Base-by-base conservation (phyloP, 1,140 invertebrate genomes). In the Caenorhabditis tropicalis region DNA sequence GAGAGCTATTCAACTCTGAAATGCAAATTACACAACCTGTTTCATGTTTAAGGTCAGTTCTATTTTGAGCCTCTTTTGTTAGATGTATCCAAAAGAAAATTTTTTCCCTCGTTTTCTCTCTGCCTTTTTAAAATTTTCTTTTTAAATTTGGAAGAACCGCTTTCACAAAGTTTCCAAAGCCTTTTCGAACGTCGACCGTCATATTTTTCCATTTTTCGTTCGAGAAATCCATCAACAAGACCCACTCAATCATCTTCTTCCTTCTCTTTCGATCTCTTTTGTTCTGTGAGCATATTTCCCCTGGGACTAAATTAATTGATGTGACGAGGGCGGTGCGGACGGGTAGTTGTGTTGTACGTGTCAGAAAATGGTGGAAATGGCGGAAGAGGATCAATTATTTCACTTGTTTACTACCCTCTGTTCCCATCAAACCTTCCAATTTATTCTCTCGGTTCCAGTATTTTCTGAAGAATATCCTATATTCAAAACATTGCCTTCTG, bases 1-100 rank as follows among this genome's bases (percentile, higher is more conserved):
- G 87, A 19, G 87, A 88, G 53, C 79, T 88, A 16, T 88, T 88
- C 56, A 82, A 86, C 16, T 88, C 87, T 9, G 87, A 88, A 79
- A 31, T 60, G 16, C 81, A 60, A 29, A 27, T 82, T 27, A 79
- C 80, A 21, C 51, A 85, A 16, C 48, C 82, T 39, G 82, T 87
- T 39, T 87, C 86, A 48, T 70, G 81, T 24, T 81, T 87, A 46
- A 87, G 87, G 87, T 87, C 21, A 82, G 84, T 84, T 43, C n/a
- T n/a, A n/a, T n/a, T n/a, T 33, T 83, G 1, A 27, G 39, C n/a
- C 24, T 49, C 24, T 80, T 80, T n/a, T n/a, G n/a, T n/a, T n/a
- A n/a, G n/a, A n/a, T n/a, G n/a, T n/a, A n/a, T n/a, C n/a, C n/a
- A n/a, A n/a, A n/a, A n/a, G n/a, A n/a, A n/a, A n/a, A n/a, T n/a